Conservation (phyloP, 1,140 invertebrate species). For the Archegozetes longisetosus region DNA sequence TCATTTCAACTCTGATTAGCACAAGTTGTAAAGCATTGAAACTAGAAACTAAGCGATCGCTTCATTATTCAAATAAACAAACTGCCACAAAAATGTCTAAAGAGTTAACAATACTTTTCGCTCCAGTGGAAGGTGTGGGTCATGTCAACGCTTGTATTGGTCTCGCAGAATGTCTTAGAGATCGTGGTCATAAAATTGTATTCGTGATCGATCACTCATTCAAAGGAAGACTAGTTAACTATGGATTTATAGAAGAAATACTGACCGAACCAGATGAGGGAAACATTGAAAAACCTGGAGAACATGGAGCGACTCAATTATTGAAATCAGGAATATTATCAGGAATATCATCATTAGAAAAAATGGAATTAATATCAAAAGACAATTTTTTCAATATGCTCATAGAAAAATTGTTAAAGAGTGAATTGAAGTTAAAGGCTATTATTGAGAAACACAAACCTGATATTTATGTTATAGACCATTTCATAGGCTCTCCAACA, state of each 20-base stretch:
- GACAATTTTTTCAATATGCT: too few species aligned
- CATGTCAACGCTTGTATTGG: neutral
- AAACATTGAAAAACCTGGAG: neutral
- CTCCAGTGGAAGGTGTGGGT: neutral
- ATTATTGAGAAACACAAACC: neutral
- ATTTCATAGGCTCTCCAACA: slow-evolving; percentile 5
- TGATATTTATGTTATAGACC: slow-evolving; percentile 12
- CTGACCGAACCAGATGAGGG: neutral
- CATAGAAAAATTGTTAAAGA: neutral
- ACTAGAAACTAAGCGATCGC: too few species aligned
- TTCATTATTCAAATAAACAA: too few species aligned
- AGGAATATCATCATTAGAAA: neutral
- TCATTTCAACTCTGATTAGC: too few species aligned
- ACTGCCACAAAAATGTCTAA: slow-evolving; percentile 1
- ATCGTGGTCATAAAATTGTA: neutral
- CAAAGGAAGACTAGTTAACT: neutral
- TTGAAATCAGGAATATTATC: slow-evolving; percentile 1
- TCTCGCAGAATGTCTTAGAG: neutral
- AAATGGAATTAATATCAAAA: neutral
- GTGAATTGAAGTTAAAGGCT: neutral
- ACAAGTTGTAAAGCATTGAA: too few species aligned
- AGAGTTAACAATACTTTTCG: neutral
- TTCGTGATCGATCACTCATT: neutral
- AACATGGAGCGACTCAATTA: neutral
- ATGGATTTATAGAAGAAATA: slow-evolving; percentile 1